Evolutionary conservation across 2,797 vertebrate genomes (phyloP).

Genomic region (Acrossocheilus wenchowensis): DNA sequence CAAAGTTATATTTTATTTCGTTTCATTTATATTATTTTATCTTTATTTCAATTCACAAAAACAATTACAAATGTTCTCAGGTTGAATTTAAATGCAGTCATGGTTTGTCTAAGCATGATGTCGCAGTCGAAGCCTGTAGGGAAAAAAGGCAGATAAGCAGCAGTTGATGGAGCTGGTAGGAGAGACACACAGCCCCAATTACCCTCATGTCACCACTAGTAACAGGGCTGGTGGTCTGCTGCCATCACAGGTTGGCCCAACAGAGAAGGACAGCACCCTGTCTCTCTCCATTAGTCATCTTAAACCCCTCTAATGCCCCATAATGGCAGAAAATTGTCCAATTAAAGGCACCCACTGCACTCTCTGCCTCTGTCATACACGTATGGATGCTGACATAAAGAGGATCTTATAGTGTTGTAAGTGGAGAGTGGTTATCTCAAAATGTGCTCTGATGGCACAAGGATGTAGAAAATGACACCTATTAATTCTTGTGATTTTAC

Average conservation of each 20-base stretch:
- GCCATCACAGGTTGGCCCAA: conserved; percentile 56
- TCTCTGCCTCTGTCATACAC: conserved; percentile 30
- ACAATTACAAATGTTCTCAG: no score
- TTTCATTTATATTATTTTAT: no score
- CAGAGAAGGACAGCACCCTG: conserved; percentile 45
- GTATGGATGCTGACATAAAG: conserved; percentile 42
- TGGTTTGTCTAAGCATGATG: not conserved
- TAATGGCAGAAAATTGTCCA: conserved; percentile 60
- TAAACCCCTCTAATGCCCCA: conserved; percentile 58
- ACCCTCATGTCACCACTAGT: conserved; percentile 62
- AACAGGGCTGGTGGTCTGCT: conserved; percentile 51
- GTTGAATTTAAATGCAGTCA: not conserved
- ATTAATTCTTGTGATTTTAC: conserved; percentile 34
- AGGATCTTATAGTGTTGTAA: conserved; percentile 46
- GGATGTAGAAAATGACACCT: conserved; percentile 32
- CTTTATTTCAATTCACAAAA: not conserved
- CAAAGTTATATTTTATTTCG: not conserved
- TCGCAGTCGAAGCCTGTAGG: conserved; percentile 55
- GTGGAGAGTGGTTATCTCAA: conserved; percentile 49
- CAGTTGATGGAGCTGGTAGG: conserved; percentile 63
- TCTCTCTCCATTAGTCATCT: conserved; percentile 63
- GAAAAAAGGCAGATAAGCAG: conserved; percentile 57
- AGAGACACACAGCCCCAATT: conserved; percentile 69
- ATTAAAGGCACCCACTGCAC: conserved; percentile 56
- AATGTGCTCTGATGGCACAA: conserved; percentile 47